Evolutionary conservation across 2,888 invertebrate genomes (phyloP), one percentile per base, ranked within the genome.

Genomic region (Amaurobius ferox): DNA sequence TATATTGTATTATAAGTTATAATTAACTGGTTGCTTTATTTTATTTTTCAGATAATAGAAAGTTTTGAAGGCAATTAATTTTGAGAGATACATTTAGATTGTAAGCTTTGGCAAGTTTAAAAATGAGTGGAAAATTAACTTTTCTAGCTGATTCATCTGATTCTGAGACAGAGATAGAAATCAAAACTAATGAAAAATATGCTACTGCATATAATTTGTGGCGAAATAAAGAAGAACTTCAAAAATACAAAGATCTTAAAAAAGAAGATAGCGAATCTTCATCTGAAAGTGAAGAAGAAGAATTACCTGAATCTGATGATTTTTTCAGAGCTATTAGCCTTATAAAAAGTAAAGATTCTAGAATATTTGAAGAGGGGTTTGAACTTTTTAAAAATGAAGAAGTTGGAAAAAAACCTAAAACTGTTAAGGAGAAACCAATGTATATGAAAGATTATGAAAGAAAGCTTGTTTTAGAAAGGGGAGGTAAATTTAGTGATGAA

Each of bases 251-350:
- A 91, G 88, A 30, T 86, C 92, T 77, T 91, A 30, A 48, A 3
- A 62, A 72, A 28, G 77, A 86, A 13, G 66, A 78, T 16, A 40
- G 74, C 7, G 77, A 78, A 9, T 61, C 55, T 11, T 89, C 90
- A 76, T 77, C 81, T 7, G 87, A 88, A 48, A 73, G 77, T 11
- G 89, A 86, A 19, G 81, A 79, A 11, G 81, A 66, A n/a, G 19
- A 1, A 23, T 35, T 64, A 13, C 61, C 39, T 7, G 44, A 78
- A 67, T 98, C 98, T 90, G 94, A 95, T 89, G 95, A 96, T 88
- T 99, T 99, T 91, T 94, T 96, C 62, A 95, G 95, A 91, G 95
- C 98, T 0, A 92, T 98, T 0, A 93, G 97, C 0, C 94, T 94
- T 72, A 91, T 99, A 66, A 98, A 98, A 91, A 95, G 94, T 66